Base-by-base conservation (phyloP, 2,113 vertebrate species). In the Xenopus borealis region DNA sequence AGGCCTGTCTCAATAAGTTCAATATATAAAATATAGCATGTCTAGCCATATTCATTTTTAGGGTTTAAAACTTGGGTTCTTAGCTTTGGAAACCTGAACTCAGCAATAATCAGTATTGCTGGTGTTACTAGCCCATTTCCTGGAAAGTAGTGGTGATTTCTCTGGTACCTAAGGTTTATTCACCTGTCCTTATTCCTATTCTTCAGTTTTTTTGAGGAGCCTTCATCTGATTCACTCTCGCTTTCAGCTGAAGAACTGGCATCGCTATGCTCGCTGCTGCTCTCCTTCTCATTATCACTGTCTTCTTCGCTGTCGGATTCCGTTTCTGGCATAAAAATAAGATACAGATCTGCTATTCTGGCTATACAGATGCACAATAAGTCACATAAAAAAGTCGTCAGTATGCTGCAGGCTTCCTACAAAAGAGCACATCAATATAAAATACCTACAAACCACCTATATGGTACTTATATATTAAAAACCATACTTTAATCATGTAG, bases 281-380 rank as follows among this genome's bases (percentile, higher is more conserved):
- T 75, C 66, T 81, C 86, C 9, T 91, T 88, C 80, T 93, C 71
- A 23, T 64, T 85, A n/a, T 87, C 87, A 2, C 88, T 88, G 63
- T 85, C 81, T 14, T 88, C 83, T 65, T 82, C 91, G 64, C 81
- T 87, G 79, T 83, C 90, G 74, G 94, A 95, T 45, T 83, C 89
- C 0, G 81, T 86, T 85, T 78, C 92, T 93, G 78, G 78, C 78
- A 83, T 59, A 61, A 71, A 72, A 80, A 66, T 7, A 23, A 67
- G 45, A 40, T 40, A 40, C 33, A 40, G 3, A 40, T 40, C 33
- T 40, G 33, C 33, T 6, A 40, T 27, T n/a, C 16, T 46, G n/a
- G 33, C 17, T 45, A 4, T 3, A 18, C 8, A 19, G 40, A 45
- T 50, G n/a, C 7, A 3, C 33, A 50, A 27, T 67, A 67, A 65